A percentile compares a stretch with the other conserved stretches of the same genome.
phyloP scores from a whole-genome alignment of 2,888 invertebrate genomes.

The Odontocerum albicorne region DNA sequence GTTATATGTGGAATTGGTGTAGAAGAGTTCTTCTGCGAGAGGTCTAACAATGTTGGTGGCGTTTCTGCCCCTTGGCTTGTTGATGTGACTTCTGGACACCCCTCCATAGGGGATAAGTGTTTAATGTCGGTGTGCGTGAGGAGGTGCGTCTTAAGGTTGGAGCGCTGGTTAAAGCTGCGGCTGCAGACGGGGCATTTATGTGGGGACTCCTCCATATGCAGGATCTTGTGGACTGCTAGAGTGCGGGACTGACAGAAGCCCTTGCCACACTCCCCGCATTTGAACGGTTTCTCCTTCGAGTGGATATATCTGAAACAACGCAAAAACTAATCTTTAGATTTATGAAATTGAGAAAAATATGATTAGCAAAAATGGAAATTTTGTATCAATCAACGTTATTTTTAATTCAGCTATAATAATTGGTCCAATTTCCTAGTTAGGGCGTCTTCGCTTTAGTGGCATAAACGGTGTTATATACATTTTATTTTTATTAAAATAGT shows the following conservation, averaged over 20 bases:
- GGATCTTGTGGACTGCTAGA: slow-evolving; percentile 91
- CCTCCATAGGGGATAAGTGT: slow-evolving; percentile 50
- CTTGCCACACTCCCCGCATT: slow-evolving; percentile 95
- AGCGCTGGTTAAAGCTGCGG: slow-evolving; percentile 89
- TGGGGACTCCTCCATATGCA: slow-evolving; percentile 91
- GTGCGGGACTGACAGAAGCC: slow-evolving; percentile 98
- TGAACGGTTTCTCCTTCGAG: slow-evolving; percentile 98
- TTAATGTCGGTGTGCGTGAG: slow-evolving; percentile 80
- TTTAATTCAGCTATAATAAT: no score
- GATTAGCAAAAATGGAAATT: no score
- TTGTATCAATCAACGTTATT: no score
- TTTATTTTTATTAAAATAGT: no score
- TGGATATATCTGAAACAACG: slow-evolving; percentile 94
- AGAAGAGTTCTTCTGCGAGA: slow-evolving; percentile 54
- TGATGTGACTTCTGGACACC: slow-evolving; percentile 57
- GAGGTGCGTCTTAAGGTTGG: slow-evolving; percentile 88
- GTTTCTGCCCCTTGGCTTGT: slow-evolving; percentile 53
- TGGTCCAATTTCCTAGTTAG: no score
- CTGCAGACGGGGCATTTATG: slow-evolving; percentile 90
- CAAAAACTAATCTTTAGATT: no score
- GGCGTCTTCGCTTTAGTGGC: no score
- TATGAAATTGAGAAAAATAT: no score
- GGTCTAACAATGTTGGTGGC: slow-evolving; percentile 52
- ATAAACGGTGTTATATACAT: no score
- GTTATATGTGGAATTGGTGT: slow-evolving; percentile 40